Percentiles rank a stretch among this genome's conserved stretches.
Conservation (phyloP, 2,113 vertebrate genomes). For the Procavia capensis region DNA sequence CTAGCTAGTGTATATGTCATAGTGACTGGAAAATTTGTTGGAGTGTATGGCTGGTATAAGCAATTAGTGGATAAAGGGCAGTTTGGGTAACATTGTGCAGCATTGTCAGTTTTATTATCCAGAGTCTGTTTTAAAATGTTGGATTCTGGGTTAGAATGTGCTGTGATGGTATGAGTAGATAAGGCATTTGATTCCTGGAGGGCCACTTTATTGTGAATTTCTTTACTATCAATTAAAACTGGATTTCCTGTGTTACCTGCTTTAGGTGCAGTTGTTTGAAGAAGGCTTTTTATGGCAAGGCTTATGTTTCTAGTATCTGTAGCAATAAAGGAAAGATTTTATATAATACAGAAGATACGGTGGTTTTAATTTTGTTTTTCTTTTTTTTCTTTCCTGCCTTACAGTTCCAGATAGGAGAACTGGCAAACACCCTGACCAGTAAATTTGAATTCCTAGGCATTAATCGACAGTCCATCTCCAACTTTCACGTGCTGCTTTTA, state of each 20-base stretch:
- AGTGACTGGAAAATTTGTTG: not conserved
- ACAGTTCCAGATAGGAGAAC: slow-evolving; percentile 99
- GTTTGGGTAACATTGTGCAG: not conserved
- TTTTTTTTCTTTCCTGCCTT: not conserved
- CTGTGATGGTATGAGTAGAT: not conserved
- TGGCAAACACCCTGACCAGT: slow-evolving; percentile 98
- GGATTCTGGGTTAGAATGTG: not conserved
- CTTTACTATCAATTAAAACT: not conserved
- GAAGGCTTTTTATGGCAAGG: not conserved
- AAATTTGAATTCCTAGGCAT: slow-evolving; percentile 99
- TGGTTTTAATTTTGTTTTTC: not conserved
- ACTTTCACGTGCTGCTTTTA: slow-evolving; percentile 98
- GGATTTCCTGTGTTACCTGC: not conserved
- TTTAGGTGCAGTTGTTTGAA: not conserved
- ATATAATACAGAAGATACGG: not conserved
- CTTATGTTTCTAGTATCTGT: not conserved
- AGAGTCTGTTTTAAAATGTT: not conserved
- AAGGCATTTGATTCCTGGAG: not conserved
- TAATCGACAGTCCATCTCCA: slow-evolving; percentile 97
- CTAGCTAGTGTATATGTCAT: not conserved
- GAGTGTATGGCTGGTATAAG: not conserved
- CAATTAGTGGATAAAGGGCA: not conserved
- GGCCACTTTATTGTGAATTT: not conserved
- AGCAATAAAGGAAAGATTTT: not conserved
- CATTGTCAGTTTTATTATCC: not conserved